Percentiles rank a stretch among this genome's conserved stretches.
These are phyloP conservation scores for Helogale parvula DNA, from an alignment of 2,113 vertebrate species.

Conservation along the genomic window DNA sequence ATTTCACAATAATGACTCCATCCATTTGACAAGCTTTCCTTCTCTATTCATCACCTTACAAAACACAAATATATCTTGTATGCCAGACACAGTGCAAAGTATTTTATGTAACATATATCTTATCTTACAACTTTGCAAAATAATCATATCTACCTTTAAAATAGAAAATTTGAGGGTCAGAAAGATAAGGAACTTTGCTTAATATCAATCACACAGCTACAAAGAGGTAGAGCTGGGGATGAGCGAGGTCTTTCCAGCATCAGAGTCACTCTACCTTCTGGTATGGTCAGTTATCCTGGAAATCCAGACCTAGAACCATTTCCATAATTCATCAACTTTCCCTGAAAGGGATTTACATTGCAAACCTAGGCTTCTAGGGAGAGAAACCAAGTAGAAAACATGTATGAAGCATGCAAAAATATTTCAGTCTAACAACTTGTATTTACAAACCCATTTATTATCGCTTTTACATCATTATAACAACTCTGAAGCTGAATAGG, in stretches of 20 bases:
- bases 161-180: conserved; percentile 1
- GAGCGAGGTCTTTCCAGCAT: neutral
- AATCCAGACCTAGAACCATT: neutral
- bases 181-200: neutral
- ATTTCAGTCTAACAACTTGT: neutral
- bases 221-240: neutral
- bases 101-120: neutral
- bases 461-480: neutral
- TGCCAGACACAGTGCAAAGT: neutral
- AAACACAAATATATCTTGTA: neutral
- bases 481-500: conserved; percentile 37
- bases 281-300: neutral
- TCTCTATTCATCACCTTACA: neutral
- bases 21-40: neutral
- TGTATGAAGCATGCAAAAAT: neutral
- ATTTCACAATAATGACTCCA: neutral
- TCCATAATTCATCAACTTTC: conserved; percentile 25
- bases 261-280: neutral
- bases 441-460: neutral
- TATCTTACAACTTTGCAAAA: neutral
- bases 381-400: conserved; percentile 28
- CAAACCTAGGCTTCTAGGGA: neutral
- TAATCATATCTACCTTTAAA: neutral
- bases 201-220: neutral
- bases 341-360: neutral